Conservation (phyloP, 1,140 invertebrate species). For the Oedothorax gibbosus region DNA sequence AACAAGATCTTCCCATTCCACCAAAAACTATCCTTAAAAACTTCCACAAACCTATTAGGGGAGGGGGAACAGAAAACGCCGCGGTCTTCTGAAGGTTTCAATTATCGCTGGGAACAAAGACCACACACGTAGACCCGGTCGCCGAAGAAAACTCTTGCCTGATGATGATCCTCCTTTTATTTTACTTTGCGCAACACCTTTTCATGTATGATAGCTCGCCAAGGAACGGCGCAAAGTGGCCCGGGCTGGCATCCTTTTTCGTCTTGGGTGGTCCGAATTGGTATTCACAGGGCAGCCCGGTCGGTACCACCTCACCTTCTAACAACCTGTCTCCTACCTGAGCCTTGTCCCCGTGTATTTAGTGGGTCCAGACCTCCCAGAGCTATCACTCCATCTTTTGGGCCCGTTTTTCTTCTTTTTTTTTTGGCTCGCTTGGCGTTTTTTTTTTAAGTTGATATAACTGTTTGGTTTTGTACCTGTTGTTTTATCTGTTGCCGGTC, state of each 20-base stretch:
- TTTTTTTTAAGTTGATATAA: too few species aligned
- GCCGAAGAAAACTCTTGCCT: not conserved
- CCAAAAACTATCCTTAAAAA: not conserved
- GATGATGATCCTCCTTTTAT: not conserved
- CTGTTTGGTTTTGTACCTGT: too few species aligned
- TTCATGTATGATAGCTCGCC: constrained; percentile 12
- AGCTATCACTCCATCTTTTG: not conserved
- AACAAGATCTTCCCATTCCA: constrained; percentile 1
- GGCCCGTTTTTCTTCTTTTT: too few species aligned
- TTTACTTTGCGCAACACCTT: constrained; percentile 47
- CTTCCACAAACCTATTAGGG: constrained; percentile 13
- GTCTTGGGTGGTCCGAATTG: constrained; percentile 57
- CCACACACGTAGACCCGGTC: constrained; percentile 32
- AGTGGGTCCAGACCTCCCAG: constrained; percentile 51
- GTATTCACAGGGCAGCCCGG: constrained; percentile 43
- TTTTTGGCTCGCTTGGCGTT: too few species aligned
- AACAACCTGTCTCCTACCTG: constrained; percentile 27
- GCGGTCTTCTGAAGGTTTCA: constrained; percentile 43
- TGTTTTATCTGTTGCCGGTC: too few species aligned
- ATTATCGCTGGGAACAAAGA: constrained; percentile 55
- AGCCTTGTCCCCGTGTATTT: constrained; percentile 57
- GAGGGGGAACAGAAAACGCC: not conserved
- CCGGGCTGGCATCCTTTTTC: not conserved
- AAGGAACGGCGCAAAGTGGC: constrained; percentile 7
- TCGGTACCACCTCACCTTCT: constrained; percentile 52